Evolutionary conservation across 2,113 vertebrate species (phyloP).

Genomic region (Phalacrocorax carbo): DNA sequence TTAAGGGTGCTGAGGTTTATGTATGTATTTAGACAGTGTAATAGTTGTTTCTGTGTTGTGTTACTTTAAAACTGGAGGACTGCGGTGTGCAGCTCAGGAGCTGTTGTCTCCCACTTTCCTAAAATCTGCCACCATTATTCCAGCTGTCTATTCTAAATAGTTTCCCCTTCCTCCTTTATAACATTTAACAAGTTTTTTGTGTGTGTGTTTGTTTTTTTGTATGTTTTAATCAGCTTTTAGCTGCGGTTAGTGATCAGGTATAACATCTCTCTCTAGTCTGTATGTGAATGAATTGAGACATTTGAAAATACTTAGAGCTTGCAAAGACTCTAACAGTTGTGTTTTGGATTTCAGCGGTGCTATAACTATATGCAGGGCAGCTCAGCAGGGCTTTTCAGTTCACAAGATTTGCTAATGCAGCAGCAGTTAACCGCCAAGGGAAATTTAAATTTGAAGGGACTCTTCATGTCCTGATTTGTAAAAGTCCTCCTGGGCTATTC

Average conservation of each 20-base stretch:
- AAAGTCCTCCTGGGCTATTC: conserved; percentile 5
- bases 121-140: not conserved
- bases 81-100: not conserved
- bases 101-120: not conserved
- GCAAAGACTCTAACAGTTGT: not conserved
- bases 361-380: not conserved
- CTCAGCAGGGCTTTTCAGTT: conserved; percentile 37
- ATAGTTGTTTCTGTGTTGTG: not conserved
- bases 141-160: not conserved
- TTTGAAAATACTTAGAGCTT: not conserved
- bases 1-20: not conserved
- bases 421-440: conserved; percentile 11
- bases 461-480: conserved; percentile 46
- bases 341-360: not conserved
- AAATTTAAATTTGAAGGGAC: conserved; percentile 57
- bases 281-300: not conserved
- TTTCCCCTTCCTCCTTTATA: not conserved
- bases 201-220: not conserved
- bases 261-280: not conserved
- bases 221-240: not conserved
- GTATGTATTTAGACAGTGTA: not conserved
- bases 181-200: not conserved
- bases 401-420: conserved; percentile 31
- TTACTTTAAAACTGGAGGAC: not conserved
- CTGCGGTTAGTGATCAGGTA: not conserved